Percentiles rank a stretch among this genome's conserved stretches.
phyloP scores from a whole-genome alignment of 2,888 invertebrate species.

The Ctena decussata region DNA sequence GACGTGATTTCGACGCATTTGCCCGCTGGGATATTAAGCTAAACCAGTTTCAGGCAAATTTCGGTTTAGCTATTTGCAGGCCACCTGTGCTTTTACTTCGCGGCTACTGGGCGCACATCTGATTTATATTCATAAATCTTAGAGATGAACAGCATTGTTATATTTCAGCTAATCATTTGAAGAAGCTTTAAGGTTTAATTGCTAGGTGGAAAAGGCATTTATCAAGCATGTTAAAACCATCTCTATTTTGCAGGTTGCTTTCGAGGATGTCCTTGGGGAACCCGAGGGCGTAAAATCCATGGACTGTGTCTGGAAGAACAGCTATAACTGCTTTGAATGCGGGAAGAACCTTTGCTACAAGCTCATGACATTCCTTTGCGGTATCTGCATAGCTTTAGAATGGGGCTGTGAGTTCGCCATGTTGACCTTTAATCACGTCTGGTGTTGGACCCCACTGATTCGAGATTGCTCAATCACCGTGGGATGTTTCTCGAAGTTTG shows the following conservation, averaged over 20 bases:
- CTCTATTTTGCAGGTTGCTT: conserved; percentile 69
- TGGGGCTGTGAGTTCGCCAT: conserved; percentile 87
- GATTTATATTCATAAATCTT: too few species aligned
- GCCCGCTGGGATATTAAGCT: too few species aligned
- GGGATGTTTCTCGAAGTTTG: conserved; percentile 74
- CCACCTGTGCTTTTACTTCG: too few species aligned
- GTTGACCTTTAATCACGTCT: conserved; percentile 90
- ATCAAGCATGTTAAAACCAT: too few species aligned
- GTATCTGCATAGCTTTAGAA: conserved; percentile 90
- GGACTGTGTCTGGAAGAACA: conserved; percentile 91
- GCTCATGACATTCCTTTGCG: conserved; percentile 90
- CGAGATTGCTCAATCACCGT: conserved; percentile 90
- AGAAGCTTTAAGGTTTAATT: too few species aligned
- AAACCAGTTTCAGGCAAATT: too few species aligned
- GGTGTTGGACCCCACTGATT: conserved; percentile 91
- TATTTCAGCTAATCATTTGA: too few species aligned
- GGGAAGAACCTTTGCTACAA: conserved; percentile 91
- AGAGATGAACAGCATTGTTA: too few species aligned
- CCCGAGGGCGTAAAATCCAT: conserved; percentile 85
- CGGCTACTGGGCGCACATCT: too few species aligned
- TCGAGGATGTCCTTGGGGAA: conserved; percentile 80
- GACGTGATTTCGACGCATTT: too few species aligned
- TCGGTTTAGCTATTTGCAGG: too few species aligned
- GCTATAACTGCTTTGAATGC: conserved; percentile 89
- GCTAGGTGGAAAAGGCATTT: too few species aligned